phyloP scores from a whole-genome alignment of 2,113 vertebrate species.

The Isurus oxyrinchus region DNA sequence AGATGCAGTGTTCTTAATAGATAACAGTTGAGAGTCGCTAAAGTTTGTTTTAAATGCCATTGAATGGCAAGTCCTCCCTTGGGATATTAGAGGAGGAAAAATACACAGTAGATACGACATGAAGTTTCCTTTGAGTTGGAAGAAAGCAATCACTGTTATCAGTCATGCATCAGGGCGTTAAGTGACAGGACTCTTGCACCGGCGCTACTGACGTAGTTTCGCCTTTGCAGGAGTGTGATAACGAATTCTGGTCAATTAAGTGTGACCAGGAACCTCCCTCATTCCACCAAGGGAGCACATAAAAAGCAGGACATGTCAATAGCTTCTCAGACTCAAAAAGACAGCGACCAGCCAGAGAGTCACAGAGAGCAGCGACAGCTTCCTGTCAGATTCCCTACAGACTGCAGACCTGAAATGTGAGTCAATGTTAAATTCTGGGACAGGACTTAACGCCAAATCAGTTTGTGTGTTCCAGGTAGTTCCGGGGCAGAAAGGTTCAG shows the following conservation, averaged over 20 bases:
- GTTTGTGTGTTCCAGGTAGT: not conserved
- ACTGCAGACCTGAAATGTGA: constrained; percentile 7
- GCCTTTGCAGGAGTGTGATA: constrained; percentile 26
- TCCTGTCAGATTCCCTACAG: not conserved
- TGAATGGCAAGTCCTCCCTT: no score
- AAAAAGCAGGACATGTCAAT: not conserved
- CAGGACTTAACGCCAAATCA: not conserved
- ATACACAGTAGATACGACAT: not conserved
- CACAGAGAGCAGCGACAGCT: not conserved
- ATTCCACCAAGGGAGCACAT: constrained; percentile 16
- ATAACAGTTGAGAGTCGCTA: not conserved
- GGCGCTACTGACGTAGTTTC: constrained; percentile 7
- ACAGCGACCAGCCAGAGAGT: not conserved
- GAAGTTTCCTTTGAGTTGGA: not conserved
- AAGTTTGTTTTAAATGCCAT: not conserved
- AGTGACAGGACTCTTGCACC: not conserved
- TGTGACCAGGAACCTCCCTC: constrained; percentile 33
- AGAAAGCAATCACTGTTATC: not conserved
- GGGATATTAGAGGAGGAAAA: not conserved
- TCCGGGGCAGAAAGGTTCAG: not conserved
- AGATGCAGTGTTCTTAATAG: not conserved
- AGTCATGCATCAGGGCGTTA: not conserved
- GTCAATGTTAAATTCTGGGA: not conserved
- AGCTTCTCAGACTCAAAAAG: not conserved
- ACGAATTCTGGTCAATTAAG: constrained; percentile 24